Evolutionary conservation across 2,888 invertebrate genomes (phyloP).

Genomic region (Macaria liturata): DNA sequence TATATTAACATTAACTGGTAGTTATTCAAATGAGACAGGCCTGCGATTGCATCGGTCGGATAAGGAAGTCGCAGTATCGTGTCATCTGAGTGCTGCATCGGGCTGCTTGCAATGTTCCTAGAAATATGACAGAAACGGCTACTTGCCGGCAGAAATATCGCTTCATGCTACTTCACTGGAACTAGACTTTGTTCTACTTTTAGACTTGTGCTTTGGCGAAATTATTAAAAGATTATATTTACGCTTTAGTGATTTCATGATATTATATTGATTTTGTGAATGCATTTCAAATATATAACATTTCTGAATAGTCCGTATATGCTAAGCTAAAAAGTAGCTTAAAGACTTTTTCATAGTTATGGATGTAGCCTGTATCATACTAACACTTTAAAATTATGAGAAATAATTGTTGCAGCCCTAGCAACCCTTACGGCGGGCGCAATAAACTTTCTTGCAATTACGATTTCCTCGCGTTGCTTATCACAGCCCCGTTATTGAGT

Average conservation of each 20-base stretch:
- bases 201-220: no score
- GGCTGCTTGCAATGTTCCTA: slow-evolving; percentile 42
- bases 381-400: slow-evolving; percentile 1
- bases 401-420: slow-evolving; percentile 1
- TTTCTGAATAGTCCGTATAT: no score
- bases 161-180: no score
- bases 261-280: no score
- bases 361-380: background rate
- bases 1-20: slow-evolving; percentile 59
- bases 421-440: slow-evolving; percentile 19
- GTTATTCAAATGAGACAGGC: slow-evolving; percentile 75
- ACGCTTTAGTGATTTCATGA: no score
- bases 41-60: slow-evolving; percentile 67
- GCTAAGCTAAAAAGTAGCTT: no score
- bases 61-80: slow-evolving; percentile 73
- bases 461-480: slow-evolving; percentile 41
- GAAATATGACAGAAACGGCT: slow-evolving; percentile 25
- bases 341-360: no score
- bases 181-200: no score
- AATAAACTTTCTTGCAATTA: slow-evolving; percentile 41
- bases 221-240: no score
- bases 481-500: slow-evolving; percentile 44
- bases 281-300: no score
- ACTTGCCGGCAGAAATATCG: background rate
- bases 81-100: slow-evolving; percentile 42